A percentile compares a stretch with the other conserved stretches of the same genome.
These are phyloP conservation scores for Calidris pygmaea DNA, from an alignment of 2,113 vertebrate species.

Conservation along the genomic window DNA sequence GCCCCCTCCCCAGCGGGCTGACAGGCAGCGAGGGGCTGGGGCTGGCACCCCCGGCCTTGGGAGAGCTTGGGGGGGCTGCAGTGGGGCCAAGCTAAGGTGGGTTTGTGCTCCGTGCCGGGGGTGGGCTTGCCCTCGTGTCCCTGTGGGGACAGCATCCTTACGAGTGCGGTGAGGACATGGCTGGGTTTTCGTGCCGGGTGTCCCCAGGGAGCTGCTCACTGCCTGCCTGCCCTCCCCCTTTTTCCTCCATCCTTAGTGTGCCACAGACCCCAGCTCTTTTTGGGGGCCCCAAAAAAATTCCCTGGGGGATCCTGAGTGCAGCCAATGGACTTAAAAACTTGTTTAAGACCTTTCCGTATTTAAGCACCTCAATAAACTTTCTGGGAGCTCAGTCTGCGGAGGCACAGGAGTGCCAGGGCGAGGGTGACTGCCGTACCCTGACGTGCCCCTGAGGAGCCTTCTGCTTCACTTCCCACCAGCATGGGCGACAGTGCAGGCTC, in stretches of 20 bases:
- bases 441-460: background rate
- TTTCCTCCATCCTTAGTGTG: rapidly evolving
- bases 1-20: background rate
- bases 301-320: background rate
- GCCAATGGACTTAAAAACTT: background rate
- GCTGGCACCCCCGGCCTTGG: background rate
- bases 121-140: rapidly evolving
- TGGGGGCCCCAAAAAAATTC: background rate
- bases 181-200: background rate
- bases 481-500: background rate
- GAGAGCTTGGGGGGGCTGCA: background rate
- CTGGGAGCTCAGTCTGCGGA: background rate
- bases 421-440: background rate
- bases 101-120: background rate
- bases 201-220: background rate
- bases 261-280: background rate
- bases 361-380: background rate
- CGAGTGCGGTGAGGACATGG: background rate
- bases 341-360: background rate
- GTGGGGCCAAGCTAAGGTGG: background rate
- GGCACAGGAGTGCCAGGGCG: background rate
- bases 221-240: background rate
- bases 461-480: background rate
- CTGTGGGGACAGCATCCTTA: background rate
- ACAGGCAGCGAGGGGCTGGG: background rate